Conservation (phyloP, 1,140 invertebrate species). For the Halictus rubicundus region DNA sequence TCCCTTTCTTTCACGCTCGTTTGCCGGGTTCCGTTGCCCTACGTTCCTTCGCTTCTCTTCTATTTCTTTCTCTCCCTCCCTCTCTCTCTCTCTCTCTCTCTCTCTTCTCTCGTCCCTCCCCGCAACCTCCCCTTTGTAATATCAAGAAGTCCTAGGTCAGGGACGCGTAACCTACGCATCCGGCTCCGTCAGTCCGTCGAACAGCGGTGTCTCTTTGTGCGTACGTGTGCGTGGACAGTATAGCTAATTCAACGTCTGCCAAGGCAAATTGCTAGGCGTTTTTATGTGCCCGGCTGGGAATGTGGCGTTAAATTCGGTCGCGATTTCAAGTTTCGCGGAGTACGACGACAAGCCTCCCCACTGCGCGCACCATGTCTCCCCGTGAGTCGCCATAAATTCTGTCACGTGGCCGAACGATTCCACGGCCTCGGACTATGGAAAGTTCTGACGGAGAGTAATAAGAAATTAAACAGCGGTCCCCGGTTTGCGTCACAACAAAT, state of each 20-base stretch:
- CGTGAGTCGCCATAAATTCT: no score
- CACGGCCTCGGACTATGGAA: no score
- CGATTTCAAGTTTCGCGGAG: conserved; percentile 27
- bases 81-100: not conserved
- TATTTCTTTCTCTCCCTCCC: not conserved
- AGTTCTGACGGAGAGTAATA: no score
- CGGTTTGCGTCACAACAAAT: no score
- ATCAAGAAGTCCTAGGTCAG: conserved; percentile 58
- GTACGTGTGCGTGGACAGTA: conserved; percentile 13
- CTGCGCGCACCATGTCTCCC: no score
- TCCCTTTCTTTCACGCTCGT: not conserved
- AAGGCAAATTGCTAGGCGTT: conserved; percentile 47
- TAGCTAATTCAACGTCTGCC: conserved; percentile 38
- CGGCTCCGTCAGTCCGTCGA: conserved; percentile 17
- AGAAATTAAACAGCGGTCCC: no score
- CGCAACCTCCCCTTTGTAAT: conserved; percentile 15
- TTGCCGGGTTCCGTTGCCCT: not conserved
- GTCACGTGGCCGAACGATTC: no score
- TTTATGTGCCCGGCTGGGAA: conserved; percentile 31
- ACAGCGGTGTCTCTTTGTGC: no score
- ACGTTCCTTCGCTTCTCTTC: not conserved
- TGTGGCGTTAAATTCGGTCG: conserved; percentile 50
- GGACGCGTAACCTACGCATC: conserved; percentile 65
- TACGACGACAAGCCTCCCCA: conserved; percentile 4
- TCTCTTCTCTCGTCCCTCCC: no score